Base-by-base conservation (phyloP, 2,113 vertebrate species). In the Leucosticte australis region DNA sequence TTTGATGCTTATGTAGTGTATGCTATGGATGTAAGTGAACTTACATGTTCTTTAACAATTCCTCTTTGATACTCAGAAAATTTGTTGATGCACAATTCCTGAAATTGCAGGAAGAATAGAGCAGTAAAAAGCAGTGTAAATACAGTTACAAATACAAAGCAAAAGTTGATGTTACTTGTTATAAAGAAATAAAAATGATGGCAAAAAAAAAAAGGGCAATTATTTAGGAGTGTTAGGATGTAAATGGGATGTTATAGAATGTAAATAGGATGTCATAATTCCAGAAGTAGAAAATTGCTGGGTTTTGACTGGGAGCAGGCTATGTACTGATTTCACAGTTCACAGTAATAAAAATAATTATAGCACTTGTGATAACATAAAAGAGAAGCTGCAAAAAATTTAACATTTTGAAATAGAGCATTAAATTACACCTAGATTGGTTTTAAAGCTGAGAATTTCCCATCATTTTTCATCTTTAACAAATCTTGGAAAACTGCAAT, bases 321-420 rank as follows among this genome's bases (percentile, higher is more conserved):
- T 90, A 62, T 42, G 26, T 73, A 33, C 41, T 82, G 30, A 73
- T 89, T 95, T 95, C 77, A 89, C 57, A 69, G 69, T 92, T 95
- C 80, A 82, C 63, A 83, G 67, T 91, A 82, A 90, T 95, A 95
- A 87, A 95, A 91, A 80, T 92, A 92, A 89, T 89, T 90, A 62
- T 57, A 80, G 46, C 50, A 59, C 46, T 97, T 92, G 24, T 37
- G 56, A 31, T 89, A 42, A 42, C 77, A 92, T 85, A 76, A 79
- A 95, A 91, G 41, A 82, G 41, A 57, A 87, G 41, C 89, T 91
- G 67, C 16, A 5, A 88, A 62, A 62, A 94, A 79, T 91, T n/a
- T 79, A 85, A 79, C 13, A 28, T 70, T 83, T 88, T 67, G 7
- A 85, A 91, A 65, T 42, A 65, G n/a, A 90, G 49, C 27, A 55